A percentile compares a stretch with the other conserved stretches of the same genome.
These are phyloP conservation scores for Serinus canaria DNA, from an alignment of 2,113 vertebrate genomes.

Conservation along the genomic window DNA sequence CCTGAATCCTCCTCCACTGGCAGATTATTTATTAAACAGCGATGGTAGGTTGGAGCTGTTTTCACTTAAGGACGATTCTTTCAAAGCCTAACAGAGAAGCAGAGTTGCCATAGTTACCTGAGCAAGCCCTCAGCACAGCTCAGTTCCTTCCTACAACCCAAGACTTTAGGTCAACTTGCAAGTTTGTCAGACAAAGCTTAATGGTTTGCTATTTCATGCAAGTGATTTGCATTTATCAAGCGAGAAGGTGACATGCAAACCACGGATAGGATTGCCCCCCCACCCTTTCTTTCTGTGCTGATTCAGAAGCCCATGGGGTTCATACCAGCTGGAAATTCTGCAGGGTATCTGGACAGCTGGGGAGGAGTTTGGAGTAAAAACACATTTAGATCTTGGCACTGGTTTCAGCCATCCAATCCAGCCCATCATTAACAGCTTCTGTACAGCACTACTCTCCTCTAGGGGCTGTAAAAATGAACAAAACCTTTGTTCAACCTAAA, in stretches of 20 bases:
- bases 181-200: conserved; percentile 64
- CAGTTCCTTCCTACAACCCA: conserved; percentile 54
- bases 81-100: conserved; percentile 59
- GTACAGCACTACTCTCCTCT: conserved; percentile 70
- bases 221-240: conserved; percentile 46
- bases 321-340: conserved; percentile 65
- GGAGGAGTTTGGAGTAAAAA: conserved; percentile 73
- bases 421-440: conserved; percentile 81
- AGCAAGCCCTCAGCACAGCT: conserved; percentile 55
- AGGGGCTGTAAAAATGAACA: conserved; percentile 73
- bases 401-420: conserved; percentile 55
- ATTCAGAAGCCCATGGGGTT: conserved; percentile 39
- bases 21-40: conserved; percentile 67
- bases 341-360: conserved; percentile 73
- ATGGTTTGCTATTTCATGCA: conserved; percentile 39
- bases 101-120: conserved; percentile 77
- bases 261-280: not conserved
- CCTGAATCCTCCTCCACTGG: conserved; percentile 34
- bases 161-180: conserved; percentile 67
- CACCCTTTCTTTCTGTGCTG: not conserved
- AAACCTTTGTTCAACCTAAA: conserved; percentile 75
- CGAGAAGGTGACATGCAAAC: not conserved
- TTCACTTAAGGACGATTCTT: conserved; percentile 69
- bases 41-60: conserved; percentile 63
- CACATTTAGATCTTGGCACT: conserved; percentile 77